Base-by-base conservation (phyloP, 2,888 invertebrate genomes). In the Lasioglossum marginatum region DNA sequence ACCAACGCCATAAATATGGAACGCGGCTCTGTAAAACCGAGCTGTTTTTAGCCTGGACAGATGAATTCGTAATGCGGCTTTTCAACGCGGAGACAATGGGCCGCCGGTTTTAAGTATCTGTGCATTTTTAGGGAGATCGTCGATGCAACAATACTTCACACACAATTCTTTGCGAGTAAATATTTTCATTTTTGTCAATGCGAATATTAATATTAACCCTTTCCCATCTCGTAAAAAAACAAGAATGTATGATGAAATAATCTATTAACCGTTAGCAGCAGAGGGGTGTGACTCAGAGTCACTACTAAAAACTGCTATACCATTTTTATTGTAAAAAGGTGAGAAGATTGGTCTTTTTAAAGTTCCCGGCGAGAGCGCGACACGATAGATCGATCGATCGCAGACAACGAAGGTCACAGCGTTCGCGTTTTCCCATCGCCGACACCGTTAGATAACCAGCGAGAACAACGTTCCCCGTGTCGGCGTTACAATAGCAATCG, bases 401-500 rank as follows among this genome's bases (percentile, higher is more conserved):
- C 63, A 16, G 63, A 31, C 31, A 31, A 52, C 73, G 79, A 76
- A 66, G 66, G 66, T 66, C 72, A 34, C 23, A 40, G 37, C 71
- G 74, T 70, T 43, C 34, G 70, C 70, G 27, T 23, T 70, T 77
- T 71, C 27, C 66, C 77, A 37, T 37, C 74, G 48, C 43, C 77
- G 27, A 34, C 81, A 14, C 63, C 63, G 75, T 37, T 83, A 77
- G 82, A 88, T 87, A 89, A 88, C 83, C 43, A 73, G 70, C 60
- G 83, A 79, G 84, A 81, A 81, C 77, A 85, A 83, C 75, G 80
- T 87, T 87, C 74, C 70, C 86, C 80, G 73, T 84, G 82, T 75
- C 79, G 70, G 70, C 73, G 76, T 81, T 83, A 86, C 72, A 89
- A 87, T 76, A 71, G 87, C 85, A 85, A 90, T 89, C 90, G 87